Evolutionary conservation across 2,888 invertebrate genomes (phyloP), one percentile per base, ranked within the genome.

Genomic region (Sphaerophoria taeniata): DNA sequence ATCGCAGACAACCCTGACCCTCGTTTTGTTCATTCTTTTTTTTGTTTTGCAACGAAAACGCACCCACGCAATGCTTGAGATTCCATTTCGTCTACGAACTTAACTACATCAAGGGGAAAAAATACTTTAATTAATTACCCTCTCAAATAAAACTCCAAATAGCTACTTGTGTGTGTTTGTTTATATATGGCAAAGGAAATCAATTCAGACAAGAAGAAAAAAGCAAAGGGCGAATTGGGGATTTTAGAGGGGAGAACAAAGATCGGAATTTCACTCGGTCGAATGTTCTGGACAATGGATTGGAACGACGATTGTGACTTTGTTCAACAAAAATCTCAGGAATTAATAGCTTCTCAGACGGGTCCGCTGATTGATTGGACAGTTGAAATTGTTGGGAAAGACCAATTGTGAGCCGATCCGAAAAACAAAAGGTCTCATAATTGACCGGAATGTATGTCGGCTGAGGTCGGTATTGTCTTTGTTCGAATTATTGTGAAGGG

Each of bases 291-390:
- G 6, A 67, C 58, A 72, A 67, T 55, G 49, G 34, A 67, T 24
- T 31, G 39, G 11, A 43, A n/a, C 58, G 47, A 56, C 31, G 14
- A 31, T n/a, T 0, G 12, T 33, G 31, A 39, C 36, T 73, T 74
- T 71, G 74, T 67, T 56, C n/a, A 83, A 83, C 24, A 39, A 39
- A 39, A 43, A 43, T 84, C 83, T 67, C 74, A 67, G 84, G 67
- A 55, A 65, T 84, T 79, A 72, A 75, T 84, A 71, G 79, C 51
- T 72, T 61, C 76, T 55, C 84, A 75, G 84, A 75, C 84, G 75
- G 83, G 72, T 39, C 67, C 49, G 51, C 84, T 84, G 84, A 84
- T 84, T 84, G 84, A 84, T 84, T 84, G 75, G 71, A 80, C 80
- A 84, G 76, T 84, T 84, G 60, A 75, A 69, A 63, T 67, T 60